phyloP scores from a whole-genome alignment of 2,113 vertebrate species.

The Microtus richardsoni region DNA sequence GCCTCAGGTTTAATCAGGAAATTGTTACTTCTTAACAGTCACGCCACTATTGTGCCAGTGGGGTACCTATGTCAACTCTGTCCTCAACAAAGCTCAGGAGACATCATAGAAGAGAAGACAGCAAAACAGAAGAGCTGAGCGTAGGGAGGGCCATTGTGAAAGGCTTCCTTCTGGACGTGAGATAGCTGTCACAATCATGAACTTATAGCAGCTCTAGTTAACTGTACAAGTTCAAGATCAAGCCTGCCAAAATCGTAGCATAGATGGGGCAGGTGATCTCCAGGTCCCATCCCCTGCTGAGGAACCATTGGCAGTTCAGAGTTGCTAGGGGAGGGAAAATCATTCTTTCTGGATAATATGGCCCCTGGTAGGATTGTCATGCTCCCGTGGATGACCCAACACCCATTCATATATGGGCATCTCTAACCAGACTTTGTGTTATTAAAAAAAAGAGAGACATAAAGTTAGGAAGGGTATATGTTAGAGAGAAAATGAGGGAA shows the following conservation, averaged over 20 bases:
- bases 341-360: too few species aligned
- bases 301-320: neutral
- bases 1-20: neutral
- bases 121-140: neutral
- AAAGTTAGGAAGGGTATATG: neutral
- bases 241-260: neutral
- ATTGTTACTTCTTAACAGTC: too few species aligned
- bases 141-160: neutral
- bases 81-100: neutral
- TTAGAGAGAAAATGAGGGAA: neutral
- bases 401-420: too few species aligned
- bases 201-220: neutral
- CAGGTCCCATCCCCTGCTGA: neutral
- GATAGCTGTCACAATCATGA: too few species aligned
- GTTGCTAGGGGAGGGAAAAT: neutral
- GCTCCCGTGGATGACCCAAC: neutral
- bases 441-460: neutral
- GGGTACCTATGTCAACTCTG: neutral
- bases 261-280: too few species aligned
- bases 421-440: neutral
- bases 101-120: neutral
- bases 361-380: neutral
- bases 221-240: neutral
- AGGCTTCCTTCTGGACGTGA: neutral
- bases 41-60: too few species aligned